These are phyloP conservation scores for Sylvietta virens DNA, from an alignment of 2,113 vertebrate genomes.

Conservation along the genomic window DNA sequence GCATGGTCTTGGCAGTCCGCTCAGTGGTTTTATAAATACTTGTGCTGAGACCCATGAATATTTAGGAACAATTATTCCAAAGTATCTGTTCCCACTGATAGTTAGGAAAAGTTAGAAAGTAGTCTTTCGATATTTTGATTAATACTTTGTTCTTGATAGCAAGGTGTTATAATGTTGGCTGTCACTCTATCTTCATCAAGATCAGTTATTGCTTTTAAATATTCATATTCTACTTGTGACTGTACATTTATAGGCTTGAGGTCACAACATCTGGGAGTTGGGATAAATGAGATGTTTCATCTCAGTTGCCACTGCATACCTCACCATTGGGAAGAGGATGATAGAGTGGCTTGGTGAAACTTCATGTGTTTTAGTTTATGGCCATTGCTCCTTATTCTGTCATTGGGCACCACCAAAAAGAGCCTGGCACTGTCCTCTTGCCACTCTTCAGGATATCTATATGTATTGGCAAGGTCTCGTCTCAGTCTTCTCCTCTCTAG, in stretches of 20 bases:
- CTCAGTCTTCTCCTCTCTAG: neutral
- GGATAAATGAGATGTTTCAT: neutral
- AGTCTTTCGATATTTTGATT: rapidly evolving
- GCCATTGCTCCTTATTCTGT: neutral
- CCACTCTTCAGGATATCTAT: neutral
- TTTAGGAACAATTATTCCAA: neutral
- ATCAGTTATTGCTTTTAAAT: neutral
- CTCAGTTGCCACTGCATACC: neutral
- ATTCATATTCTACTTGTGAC: neutral
- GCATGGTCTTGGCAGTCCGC: neutral
- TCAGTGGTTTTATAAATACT: neutral
- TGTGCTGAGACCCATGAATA: neutral
- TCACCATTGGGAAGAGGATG: neutral
- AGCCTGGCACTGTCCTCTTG: neutral
- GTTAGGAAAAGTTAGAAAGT: neutral
- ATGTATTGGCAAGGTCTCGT: neutral
- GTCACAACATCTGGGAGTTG: neutral
- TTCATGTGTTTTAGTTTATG: neutral
- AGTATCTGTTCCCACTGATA: neutral
- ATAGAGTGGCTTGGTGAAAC: neutral
- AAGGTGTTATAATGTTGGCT: neutral
- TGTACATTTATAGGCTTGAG: neutral
- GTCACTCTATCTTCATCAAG: neutral
- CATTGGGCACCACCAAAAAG: neutral
- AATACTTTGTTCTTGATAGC: neutral